Base-by-base conservation (phyloP, 1,140 invertebrate species). In the Aphelinus atriplicis region DNA sequence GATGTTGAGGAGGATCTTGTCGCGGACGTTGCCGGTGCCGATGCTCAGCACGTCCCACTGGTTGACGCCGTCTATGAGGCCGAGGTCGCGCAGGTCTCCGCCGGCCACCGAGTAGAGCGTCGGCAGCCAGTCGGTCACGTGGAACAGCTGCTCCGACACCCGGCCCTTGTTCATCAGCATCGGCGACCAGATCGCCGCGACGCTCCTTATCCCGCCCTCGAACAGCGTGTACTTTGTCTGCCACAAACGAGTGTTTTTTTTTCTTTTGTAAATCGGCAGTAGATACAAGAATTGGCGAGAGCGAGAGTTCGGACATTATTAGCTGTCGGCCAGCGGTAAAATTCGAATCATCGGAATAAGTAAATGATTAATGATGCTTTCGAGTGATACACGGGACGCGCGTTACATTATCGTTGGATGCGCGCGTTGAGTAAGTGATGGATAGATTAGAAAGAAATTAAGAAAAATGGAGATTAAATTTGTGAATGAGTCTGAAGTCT, bases 61-160 rank as follows among this genome's bases (percentile, higher is more conserved):
- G 81, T 92, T 86, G 5, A 89, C 77, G 2, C 92, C 92, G 80
- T 93, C 92, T 42, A 93, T 83, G 7, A 86, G 77, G 62, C 86
- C 79, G 65, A 89, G 74, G 87, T 87, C 79, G 55, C 60, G 63
- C 9, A 84, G 7, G 82, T 89, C 83, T 79, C 91, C 90, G 42
- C 90, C 90, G 79, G 84, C 91, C 46, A 88, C 90, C 2, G 87
- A 79, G 51, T 89, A 91, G 0, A 94, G 78, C 0, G 93, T 94
- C 1, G 93, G 93, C 45, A 94, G 80, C 93, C 93, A 94, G 80
- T 94, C 93, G 9, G 90, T 88, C 9, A 94, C 89, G 78, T 94
- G 92, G 77, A 94, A 88, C 80, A 94, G 84, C 47, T 89, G 81
- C 57, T 86, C 84, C 1, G 86, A 89, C 7, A 90, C 86, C 0